Conservation (phyloP, 2,888 invertebrate species). For the Lithosia quadra region DNA sequence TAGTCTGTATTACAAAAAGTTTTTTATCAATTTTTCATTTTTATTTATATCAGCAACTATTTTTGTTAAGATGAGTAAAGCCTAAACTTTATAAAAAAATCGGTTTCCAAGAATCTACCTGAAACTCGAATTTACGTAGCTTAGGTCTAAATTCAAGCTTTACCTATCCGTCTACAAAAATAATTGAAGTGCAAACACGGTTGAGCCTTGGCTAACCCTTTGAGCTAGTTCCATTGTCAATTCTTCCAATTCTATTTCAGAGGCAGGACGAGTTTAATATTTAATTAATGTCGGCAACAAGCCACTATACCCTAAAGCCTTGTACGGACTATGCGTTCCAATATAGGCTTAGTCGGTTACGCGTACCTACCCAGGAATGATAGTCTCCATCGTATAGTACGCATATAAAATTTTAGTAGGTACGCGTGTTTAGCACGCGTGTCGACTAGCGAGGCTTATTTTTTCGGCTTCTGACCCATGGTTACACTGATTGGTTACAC, state of each 20-base stretch:
- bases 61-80: not conserved
- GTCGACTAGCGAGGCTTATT: too few relatives aligned
- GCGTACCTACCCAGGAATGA: too few relatives aligned
- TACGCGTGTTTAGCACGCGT: too few relatives aligned
- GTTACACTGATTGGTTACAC: too few relatives aligned
- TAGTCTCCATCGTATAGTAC: too few relatives aligned
- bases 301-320: too few relatives aligned
- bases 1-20: not conserved
- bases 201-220: not conserved
- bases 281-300: not conserved
- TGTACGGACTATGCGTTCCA: too few relatives aligned
- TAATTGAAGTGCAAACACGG: slow-evolving; percentile 4
- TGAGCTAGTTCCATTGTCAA: not conserved
- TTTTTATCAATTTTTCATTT: not conserved
- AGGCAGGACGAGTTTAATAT: not conserved
- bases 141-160: not conserved
- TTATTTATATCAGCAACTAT: not conserved
- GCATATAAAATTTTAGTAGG: too few relatives aligned
- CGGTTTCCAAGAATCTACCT: too few relatives aligned
- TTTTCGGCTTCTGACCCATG: too few relatives aligned
- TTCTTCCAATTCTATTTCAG: not conserved
- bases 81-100: not conserved
- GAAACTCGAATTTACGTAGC: not conserved
- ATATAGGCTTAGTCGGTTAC: too few relatives aligned
- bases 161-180: not conserved